Evolutionary conservation across 2,113 vertebrate genomes (phyloP).

Genomic region (Fregata magnificens): DNA sequence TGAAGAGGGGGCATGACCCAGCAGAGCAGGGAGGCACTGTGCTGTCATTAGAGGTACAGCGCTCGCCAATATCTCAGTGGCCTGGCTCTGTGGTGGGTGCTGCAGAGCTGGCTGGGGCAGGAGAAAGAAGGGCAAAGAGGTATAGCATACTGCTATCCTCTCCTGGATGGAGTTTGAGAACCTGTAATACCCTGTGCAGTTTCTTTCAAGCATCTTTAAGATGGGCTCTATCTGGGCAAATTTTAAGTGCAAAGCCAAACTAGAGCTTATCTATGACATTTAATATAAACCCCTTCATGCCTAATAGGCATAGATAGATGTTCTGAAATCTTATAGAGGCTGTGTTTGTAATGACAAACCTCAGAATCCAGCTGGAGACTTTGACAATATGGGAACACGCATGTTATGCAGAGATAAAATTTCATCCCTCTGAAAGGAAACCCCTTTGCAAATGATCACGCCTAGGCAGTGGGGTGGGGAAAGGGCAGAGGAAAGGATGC

Average conservation of each 20-base stretch:
- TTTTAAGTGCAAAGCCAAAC: not conserved
- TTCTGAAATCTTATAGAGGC: not conserved
- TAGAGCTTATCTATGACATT: fast-evolving
- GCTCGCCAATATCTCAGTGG: not conserved
- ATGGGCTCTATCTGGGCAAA: not conserved
- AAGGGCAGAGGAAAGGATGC: not conserved
- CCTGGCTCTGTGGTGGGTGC: not conserved
- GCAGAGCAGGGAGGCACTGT: not conserved
- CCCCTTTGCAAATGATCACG: not conserved
- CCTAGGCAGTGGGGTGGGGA: no score
- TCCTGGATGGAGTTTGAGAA: not conserved
- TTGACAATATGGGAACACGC: not conserved
- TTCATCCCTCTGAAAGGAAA: not conserved
- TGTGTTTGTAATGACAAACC: not conserved
- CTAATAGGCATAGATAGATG: not conserved
- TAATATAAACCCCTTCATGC: fast-evolving
- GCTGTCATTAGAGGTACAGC: not conserved
- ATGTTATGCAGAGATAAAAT: not conserved
- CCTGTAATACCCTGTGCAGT: not conserved
- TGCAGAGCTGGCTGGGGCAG: not conserved
- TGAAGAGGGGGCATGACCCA: no score
- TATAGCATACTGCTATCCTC: no score
- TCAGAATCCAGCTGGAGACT: not conserved
- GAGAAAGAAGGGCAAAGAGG: not conserved
- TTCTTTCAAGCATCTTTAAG: not conserved